Conservation (phyloP, 2,113 vertebrate genomes). For the Cathartes aura region DNA sequence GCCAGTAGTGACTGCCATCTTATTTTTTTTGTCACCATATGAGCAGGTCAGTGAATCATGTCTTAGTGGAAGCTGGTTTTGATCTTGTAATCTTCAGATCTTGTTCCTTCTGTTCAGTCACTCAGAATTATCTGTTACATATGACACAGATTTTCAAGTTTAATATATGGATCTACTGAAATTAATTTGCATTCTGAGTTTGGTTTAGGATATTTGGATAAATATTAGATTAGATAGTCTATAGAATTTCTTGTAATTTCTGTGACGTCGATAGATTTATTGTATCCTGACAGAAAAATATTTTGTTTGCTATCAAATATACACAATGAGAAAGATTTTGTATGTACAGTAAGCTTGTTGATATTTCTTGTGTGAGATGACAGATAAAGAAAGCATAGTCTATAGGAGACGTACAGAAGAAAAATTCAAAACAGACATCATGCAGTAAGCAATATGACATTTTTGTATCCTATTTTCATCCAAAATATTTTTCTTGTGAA, state of each 20-base stretch:
- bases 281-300: not conserved
- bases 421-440: not conserved
- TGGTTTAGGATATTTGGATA: not conserved
- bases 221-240: not conserved
- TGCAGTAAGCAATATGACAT: not conserved
- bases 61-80: not conserved
- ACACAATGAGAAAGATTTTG: not conserved
- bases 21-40: not conserved
- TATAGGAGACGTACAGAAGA: not conserved
- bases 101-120: not conserved
- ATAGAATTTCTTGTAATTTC: not conserved
- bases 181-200: not conserved
- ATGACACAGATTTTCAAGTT: not conserved
- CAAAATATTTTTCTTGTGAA: not conserved
- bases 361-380: not conserved
- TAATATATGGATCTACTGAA: not conserved
- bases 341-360: not conserved
- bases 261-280: not conserved
- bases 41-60: not conserved
- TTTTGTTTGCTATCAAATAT: not conserved
- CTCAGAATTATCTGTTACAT: not conserved
- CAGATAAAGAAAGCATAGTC: not conserved
- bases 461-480: not conserved
- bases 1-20: not conserved
- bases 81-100: not conserved